Conservation (phyloP, 2,888 invertebrate species). For the Punctoribates punctum region DNA sequence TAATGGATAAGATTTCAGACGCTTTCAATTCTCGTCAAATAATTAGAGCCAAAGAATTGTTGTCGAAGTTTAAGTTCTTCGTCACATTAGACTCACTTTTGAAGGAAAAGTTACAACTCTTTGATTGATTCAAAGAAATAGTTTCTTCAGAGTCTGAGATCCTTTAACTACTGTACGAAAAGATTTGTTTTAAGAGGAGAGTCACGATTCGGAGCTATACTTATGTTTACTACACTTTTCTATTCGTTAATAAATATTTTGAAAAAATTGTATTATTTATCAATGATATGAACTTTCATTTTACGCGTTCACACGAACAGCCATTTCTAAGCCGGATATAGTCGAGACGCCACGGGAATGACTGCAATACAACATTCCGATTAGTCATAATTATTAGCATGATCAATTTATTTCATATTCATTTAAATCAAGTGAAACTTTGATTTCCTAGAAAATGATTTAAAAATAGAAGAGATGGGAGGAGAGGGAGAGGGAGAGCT, state of each 20-base stretch:
- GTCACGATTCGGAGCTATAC: neutral
- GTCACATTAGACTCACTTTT: neutral
- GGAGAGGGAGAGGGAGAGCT: too few species aligned
- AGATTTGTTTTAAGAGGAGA: neutral
- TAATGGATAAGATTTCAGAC: slow-evolving; percentile 59
- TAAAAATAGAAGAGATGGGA: too few species aligned
- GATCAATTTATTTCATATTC: too few species aligned
- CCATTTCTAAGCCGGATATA: slow-evolving; percentile 77
- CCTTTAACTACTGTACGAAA: too few species aligned
- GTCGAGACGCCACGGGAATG: slow-evolving; percentile 66
- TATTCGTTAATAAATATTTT: too few species aligned
- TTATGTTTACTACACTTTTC: too few species aligned
- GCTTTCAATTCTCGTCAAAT: slow-evolving; percentile 66
- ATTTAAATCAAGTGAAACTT: too few species aligned
- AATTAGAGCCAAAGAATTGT: slow-evolving; percentile 62
- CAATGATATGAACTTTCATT: neutral
- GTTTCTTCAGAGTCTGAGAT: neutral
- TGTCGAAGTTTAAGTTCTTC: slow-evolving; percentile 79
- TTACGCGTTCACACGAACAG: slow-evolving; percentile 67
- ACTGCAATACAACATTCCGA: neutral
- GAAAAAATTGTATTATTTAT: neutral
- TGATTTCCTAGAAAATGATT: too few species aligned
- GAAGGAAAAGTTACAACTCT: neutral
- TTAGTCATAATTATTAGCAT: neutral
- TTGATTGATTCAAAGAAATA: neutral